A percentile compares a stretch with the other conserved stretches of the same genome.
These are phyloP conservation scores for Dasysyrphus tricinctus DNA, from an alignment of 2,888 invertebrate species.

Conservation along the genomic window DNA sequence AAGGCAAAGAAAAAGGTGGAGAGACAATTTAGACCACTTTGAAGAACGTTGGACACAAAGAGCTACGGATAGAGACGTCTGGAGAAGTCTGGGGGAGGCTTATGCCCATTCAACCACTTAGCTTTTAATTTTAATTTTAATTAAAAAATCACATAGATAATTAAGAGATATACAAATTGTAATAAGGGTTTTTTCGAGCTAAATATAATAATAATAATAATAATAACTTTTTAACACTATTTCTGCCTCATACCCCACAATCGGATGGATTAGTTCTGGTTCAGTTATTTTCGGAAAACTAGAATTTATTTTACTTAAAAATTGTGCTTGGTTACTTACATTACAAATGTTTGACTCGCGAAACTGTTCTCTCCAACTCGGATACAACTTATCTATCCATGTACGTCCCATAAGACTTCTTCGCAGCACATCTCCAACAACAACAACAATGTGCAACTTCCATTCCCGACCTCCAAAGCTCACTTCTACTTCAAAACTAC, in stretches of 20 bases:
- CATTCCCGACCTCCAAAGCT: conserved; percentile 27
- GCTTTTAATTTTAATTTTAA: too few species aligned
- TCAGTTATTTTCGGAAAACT: conserved; percentile 29
- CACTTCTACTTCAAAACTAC: conserved; percentile 24
- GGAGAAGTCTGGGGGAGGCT: too few species aligned
- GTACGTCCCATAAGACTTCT: conserved; percentile 38
- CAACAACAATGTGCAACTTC: conserved; percentile 33
- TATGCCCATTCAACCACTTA: too few species aligned
- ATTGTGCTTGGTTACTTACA: conserved; percentile 43
- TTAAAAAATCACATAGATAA: too few species aligned
- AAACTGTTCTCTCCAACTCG: conserved; percentile 41
- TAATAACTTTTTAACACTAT: neutral
- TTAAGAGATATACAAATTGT: too few species aligned
- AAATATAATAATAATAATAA: too few species aligned
- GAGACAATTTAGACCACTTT: too few species aligned
- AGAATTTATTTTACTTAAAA: conserved; percentile 29
- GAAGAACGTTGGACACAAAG: too few species aligned
- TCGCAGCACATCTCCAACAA: conserved; percentile 11
- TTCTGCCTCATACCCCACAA: conserved; percentile 38
- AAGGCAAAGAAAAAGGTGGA: too few species aligned
- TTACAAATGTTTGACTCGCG: conserved; percentile 19
- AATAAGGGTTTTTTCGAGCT: too few species aligned
- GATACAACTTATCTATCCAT: conserved; percentile 41
- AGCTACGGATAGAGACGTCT: too few species aligned
- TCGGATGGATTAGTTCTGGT: conserved; percentile 34